phyloP scores from a whole-genome alignment of 2,797 vertebrate species.

The Smutsia temminckii region DNA sequence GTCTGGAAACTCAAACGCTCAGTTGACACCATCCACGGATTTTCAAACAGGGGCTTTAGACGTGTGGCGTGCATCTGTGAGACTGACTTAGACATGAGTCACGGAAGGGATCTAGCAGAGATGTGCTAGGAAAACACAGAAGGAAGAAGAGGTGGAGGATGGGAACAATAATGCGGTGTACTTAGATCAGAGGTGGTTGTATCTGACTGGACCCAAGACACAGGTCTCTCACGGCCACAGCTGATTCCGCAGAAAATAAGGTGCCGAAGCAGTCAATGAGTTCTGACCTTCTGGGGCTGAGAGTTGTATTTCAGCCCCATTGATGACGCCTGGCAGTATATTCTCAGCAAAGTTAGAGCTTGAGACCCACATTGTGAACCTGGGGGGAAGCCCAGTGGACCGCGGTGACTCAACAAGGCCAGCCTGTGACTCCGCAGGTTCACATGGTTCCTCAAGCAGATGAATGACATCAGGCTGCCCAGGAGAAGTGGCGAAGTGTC shows the following conservation, averaged over 20 bases:
- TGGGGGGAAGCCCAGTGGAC: no score
- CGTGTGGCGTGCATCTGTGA: fast-evolving
- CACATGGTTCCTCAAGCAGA: neutral
- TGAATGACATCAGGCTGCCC: neutral
- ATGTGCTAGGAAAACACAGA: neutral
- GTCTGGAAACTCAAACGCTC: neutral
- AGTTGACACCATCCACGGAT: neutral
- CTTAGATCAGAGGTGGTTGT: neutral
- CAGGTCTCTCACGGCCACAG: neutral
- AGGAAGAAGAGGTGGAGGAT: neutral
- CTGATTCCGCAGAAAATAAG: neutral
- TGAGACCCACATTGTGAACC: neutral
- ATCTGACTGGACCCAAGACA: neutral
- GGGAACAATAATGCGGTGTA: neutral
- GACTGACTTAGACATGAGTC: fast-evolving
- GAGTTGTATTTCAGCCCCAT: fast-evolving
- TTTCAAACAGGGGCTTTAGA: neutral
- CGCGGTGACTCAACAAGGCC: neutral
- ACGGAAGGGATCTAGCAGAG: neutral
- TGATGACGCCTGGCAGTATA: neutral
- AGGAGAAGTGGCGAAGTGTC: neutral
- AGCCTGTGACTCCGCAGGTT: neutral
- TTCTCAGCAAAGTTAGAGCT: neutral
- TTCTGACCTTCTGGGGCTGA: neutral
- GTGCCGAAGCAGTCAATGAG: fast-evolving